Evolutionary conservation across 2,797 vertebrate genomes (phyloP).

Genomic region (Miichthys miiuy): DNA sequence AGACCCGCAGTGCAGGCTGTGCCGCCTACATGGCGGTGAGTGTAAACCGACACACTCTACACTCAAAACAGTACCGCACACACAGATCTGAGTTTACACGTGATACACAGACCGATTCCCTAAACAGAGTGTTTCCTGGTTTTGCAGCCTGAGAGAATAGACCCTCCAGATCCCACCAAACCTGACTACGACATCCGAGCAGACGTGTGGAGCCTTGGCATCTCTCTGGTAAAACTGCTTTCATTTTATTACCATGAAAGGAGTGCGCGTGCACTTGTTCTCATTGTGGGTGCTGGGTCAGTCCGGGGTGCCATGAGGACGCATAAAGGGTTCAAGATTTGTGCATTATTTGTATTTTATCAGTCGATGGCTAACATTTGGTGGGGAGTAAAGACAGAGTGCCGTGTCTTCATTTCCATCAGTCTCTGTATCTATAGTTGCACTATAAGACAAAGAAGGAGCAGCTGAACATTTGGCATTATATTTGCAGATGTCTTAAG

Average conservation of each 20-base stretch:
- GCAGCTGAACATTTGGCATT: conserved; percentile 5
- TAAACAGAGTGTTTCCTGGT: conserved; percentile 7
- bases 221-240: conserved; percentile 89
- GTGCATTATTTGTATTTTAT: not conserved
- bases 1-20: conserved; percentile 95
- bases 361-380: no score
- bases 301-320: no score
- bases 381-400: not conserved
- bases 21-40: conserved; percentile 97
- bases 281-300: not conserved
- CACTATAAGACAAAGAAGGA: not conserved
- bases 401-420: not conserved
- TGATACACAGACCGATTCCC: not conserved
- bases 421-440: not conserved
- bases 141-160: conserved; percentile 94
- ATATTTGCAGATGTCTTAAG: not conserved
- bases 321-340: not conserved
- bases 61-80: not conserved
- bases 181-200: conserved; percentile 97
- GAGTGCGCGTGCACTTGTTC: not conserved
- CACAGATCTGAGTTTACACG: not conserved
- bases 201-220: conserved; percentile 97
- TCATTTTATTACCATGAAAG: not conserved
- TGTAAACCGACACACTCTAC: conserved; percentile 9
- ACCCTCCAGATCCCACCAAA: conserved; percentile 95